These are phyloP conservation scores for Muscicapa adusta DNA, from an alignment of 2,113 vertebrate genomes.

Conservation along the genomic window DNA sequence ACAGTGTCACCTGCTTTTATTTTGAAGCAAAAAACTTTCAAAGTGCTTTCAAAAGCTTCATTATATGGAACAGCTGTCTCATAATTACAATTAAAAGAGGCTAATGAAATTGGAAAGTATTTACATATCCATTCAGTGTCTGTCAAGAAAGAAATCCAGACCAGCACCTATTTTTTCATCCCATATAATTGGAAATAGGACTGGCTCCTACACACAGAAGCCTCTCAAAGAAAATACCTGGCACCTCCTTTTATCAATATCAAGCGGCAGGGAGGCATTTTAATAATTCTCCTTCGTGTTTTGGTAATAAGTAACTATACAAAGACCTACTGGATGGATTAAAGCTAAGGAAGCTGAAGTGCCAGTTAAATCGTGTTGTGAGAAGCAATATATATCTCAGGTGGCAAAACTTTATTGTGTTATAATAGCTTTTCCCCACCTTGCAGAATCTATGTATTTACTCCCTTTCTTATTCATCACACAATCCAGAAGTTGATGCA, in stretches of 20 bases:
- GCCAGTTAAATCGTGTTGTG: background rate
- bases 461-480: background rate
- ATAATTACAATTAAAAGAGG: background rate
- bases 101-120: background rate
- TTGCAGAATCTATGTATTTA: background rate
- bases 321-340: background rate
- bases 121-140: background rate
- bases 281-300: background rate
- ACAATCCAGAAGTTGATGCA: background rate
- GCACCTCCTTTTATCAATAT: background rate
- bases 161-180: background rate
- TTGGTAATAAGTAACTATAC: background rate
- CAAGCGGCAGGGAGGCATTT: background rate
- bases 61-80: background rate
- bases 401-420: background rate
- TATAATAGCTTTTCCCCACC: background rate
- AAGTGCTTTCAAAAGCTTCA: background rate
- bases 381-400: background rate
- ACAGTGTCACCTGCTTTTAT: background rate
- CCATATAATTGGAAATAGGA: background rate
- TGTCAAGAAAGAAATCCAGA: background rate
- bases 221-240: background rate
- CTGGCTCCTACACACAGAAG: background rate
- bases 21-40: background rate
- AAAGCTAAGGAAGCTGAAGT: background rate